Evolutionary conservation across 2,797 vertebrate genomes (phyloP), one percentile per base, ranked within the genome.

Genomic region (Pangasius sanitwongsei): DNA sequence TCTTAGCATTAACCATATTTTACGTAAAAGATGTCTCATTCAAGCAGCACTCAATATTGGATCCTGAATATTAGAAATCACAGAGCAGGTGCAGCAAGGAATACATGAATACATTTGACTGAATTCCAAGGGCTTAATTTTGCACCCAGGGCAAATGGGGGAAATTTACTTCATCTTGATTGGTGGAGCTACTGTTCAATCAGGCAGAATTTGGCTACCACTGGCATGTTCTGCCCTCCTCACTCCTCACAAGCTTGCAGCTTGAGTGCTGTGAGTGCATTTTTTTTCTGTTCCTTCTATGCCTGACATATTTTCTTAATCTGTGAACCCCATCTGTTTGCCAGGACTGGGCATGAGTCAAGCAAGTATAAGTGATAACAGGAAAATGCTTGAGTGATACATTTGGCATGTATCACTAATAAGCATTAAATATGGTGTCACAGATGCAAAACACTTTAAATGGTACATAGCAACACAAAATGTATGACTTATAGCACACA

Each of bases 91-190:
- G 85, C 55, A 74, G 67, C 41, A 41, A 87, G 48, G 86, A 89
- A 81, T 90, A 74, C 48, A 90, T 87, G 74, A 90, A 90, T 90
- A 74, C 41, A 77, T 83, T 18, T 34, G 44, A 61, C 28, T 50
- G 67, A 34, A 80, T 85, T 81, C 65, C 74, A 87, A 72, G 74
- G 80, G 72, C 86, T 89, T 85, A 85, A 81, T 78, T 87, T 70
- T 65, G 13, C 82, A 84, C 53, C 41, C 70, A 23, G 28, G 4
- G 15, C 70, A 77, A 89, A 78, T 4, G 7, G 48, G 28, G n/a
- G 84, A 50, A n/a, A 72, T 90, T 81, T 65, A 69, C 57, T 80
- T 74, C 41, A 55, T 41, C 18, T 7, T 85, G 63, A 87, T 87
- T 90, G 28, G 83, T 72, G 37, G 74, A 80, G 7, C 41, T 61